Evolutionary conservation across 1,140 invertebrate genomes (phyloP).

Genomic region (Halictus rubicundus): DNA sequence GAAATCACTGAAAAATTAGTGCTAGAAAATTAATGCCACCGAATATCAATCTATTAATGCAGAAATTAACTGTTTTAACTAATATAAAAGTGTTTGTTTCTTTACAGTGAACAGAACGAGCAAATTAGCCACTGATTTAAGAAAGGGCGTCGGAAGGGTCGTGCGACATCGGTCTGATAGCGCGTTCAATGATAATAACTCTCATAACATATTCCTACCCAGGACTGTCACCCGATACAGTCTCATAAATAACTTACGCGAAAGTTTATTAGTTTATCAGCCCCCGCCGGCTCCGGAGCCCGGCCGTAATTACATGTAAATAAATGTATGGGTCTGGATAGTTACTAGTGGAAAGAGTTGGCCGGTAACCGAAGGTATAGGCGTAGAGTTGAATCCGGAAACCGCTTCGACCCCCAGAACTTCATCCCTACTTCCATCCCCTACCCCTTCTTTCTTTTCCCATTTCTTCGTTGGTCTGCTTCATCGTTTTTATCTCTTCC

Average conservation of each 20-base stretch:
- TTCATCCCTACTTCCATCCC: slow-evolving; percentile 4
- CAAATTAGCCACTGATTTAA: no score
- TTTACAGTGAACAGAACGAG: no score
- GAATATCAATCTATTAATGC: no score
- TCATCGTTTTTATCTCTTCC: neutral
- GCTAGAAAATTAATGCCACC: no score
- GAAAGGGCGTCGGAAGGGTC: no score
- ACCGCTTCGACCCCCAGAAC: slow-evolving; percentile 34
- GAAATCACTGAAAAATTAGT: no score
- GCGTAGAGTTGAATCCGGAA: slow-evolving; percentile 55
- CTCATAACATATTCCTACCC: neutral
- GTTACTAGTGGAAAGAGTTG: slow-evolving; percentile 47
- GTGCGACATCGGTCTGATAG: no score
- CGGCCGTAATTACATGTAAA: slow-evolving; percentile 73
- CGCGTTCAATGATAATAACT: neutral
- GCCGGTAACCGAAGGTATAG: slow-evolving; percentile 47
- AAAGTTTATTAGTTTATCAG: slow-evolving; percentile 62
- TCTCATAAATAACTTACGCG: slow-evolving; percentile 62
- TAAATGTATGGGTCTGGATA: slow-evolving; percentile 73
- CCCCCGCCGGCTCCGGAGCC: slow-evolving; percentile 42
- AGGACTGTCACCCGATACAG: neutral
- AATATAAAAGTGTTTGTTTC: no score
- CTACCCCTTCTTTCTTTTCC: neutral
- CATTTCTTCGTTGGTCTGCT: neutral
- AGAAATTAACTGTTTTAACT: no score